A percentile compares a stretch with the other conserved stretches of the same genome.
phyloP scores from a whole-genome alignment of 2,888 invertebrate species.

The Folsomia candida region DNA sequence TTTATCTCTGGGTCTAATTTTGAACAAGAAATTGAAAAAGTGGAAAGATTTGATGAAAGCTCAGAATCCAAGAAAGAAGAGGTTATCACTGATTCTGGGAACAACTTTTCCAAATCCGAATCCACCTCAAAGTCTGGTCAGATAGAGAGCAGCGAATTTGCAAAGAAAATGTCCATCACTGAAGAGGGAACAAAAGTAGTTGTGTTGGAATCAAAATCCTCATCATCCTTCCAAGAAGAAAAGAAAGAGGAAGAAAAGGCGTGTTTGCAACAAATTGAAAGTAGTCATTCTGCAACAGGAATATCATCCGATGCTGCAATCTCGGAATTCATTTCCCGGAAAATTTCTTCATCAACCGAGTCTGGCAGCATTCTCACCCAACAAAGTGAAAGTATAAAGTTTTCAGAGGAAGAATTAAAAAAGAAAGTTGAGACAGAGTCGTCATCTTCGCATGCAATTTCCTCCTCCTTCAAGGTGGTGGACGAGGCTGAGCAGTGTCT shows the following conservation, averaged over 20 bases:
- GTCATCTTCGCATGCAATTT: conserved; percentile 14
- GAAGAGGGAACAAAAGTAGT: background rate
- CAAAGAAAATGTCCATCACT: background rate
- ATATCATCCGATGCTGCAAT: background rate
- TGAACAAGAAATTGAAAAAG: background rate
- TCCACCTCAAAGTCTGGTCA: background rate
- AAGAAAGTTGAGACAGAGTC: conserved; percentile 13
- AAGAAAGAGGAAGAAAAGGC: background rate
- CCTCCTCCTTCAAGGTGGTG: background rate
- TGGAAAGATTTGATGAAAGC: background rate
- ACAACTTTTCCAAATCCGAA: background rate
- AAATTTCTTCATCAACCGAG: background rate
- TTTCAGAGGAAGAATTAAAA: conserved; percentile 8
- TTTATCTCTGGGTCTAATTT: background rate
- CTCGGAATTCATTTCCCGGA: background rate
- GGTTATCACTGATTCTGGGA: background rate
- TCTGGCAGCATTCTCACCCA: no score
- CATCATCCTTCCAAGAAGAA: background rate
- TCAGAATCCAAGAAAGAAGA: background rate
- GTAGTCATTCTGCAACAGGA: background rate
- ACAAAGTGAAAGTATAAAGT: background rate
- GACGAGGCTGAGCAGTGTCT: background rate
- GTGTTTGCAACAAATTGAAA: background rate
- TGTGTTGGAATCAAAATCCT: background rate
- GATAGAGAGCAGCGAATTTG: background rate